phyloP scores from a whole-genome alignment of 2,888 invertebrate species.

The Cryptosula pallasiana region DNA sequence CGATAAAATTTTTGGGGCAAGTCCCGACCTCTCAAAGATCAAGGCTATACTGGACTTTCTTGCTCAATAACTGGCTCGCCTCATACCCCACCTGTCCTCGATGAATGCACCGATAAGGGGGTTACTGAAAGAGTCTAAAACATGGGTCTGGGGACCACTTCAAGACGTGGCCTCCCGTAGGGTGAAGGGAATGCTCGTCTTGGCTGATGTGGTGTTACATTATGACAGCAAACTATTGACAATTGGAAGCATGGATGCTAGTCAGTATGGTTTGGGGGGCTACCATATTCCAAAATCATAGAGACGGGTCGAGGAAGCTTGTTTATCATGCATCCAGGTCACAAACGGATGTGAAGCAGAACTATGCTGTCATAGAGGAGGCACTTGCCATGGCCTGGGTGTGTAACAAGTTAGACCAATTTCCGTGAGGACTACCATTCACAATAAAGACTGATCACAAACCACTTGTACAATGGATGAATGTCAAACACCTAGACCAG shows the following conservation, averaged over 20 bases:
- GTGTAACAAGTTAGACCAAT: background rate
- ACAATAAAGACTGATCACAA: conserved; percentile 1
- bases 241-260: background rate
- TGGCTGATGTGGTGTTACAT: background rate
- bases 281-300: background rate
- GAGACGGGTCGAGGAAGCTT: background rate
- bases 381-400: background rate
- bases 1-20: background rate
- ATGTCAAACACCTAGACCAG: background rate
- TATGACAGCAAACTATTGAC: background rate
- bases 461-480: background rate
- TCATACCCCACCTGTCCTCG: background rate
- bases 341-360: background rate
- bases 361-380: background rate
- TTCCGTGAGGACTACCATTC: background rate
- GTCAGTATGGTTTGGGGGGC: background rate
- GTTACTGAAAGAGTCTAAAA: background rate
- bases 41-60: background rate
- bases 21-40: background rate
- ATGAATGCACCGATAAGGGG: background rate
- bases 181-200: background rate
- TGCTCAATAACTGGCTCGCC: background rate
- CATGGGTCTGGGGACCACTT: background rate
- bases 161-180: background rate
- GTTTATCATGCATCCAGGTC: conserved; percentile 1